These are phyloP conservation scores for Lamellibrachia columna DNA, from an alignment of 2,888 invertebrate species.

Conservation along the genomic window DNA sequence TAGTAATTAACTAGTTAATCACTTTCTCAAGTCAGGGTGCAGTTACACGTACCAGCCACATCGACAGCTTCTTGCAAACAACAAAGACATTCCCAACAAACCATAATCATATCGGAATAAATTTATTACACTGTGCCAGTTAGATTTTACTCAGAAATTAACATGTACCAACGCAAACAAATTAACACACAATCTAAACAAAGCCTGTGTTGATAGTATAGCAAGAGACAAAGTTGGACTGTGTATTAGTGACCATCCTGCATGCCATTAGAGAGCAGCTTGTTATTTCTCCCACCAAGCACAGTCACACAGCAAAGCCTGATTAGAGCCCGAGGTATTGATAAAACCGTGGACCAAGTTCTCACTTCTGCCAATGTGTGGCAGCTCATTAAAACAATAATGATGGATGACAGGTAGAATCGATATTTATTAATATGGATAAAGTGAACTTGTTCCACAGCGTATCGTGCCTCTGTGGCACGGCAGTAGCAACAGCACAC, in stretches of 20 bases:
- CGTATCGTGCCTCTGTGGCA: neutral
- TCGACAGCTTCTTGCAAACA: neutral
- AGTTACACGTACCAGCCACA: neutral
- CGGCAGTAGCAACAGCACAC: neutral
- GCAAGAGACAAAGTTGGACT: neutral
- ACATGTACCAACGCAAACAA: neutral
- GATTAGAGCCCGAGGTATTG: neutral
- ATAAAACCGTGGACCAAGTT: neutral
- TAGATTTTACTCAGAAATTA: neutral
- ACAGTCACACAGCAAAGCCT: neutral
- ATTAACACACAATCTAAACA: neutral
- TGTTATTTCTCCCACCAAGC: neutral
- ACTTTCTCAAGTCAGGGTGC: neutral
- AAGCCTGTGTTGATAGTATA: neutral
- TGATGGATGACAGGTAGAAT: neutral
- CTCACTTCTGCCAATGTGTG: neutral
- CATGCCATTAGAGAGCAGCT: neutral
- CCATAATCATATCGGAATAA: too few species aligned
- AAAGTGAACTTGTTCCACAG: neutral
- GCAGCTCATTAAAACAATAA: neutral
- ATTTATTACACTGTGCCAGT: too few species aligned
- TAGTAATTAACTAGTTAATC: neutral
- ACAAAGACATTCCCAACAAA: neutral
- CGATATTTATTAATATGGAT: neutral
- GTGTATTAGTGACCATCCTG: neutral